These are phyloP conservation scores for Stratiomys singularior DNA, from an alignment of 2,888 invertebrate genomes.

Conservation along the genomic window DNA sequence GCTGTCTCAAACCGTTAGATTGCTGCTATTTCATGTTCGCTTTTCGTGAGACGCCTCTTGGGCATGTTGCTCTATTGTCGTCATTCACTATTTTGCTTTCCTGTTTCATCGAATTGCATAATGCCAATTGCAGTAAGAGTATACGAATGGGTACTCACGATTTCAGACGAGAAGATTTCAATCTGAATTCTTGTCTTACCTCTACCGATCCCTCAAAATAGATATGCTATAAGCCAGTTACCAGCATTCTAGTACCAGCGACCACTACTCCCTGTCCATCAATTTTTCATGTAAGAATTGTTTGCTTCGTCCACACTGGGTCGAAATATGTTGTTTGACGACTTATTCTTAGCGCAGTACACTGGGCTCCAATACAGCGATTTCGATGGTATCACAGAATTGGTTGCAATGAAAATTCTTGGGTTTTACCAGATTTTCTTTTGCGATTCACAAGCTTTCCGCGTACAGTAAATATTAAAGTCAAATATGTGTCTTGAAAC, in stretches of 20 bases:
- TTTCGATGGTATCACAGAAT: background rate
- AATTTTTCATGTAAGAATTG: background rate
- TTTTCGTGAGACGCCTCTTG: background rate
- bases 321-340: constrained; percentile 30
- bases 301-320: constrained; percentile 2
- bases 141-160: background rate
- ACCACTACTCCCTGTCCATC: background rate
- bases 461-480: no score
- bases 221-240: no score
- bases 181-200: constrained; percentile 10
- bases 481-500: no score
- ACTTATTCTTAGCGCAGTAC: background rate
- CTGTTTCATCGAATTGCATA: constrained; percentile 16
- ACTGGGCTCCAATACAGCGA: background rate
- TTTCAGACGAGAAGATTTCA: background rate
- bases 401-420: background rate
- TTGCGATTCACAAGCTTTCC: no score
- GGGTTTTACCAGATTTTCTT: no score
- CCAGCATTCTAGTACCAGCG: background rate
- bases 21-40: background rate
- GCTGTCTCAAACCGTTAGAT: constrained; percentile 27
- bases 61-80: background rate
- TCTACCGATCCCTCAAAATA: background rate
- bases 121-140: background rate
- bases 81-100: constrained; percentile 8